These are phyloP conservation scores for Melanostoma scalare DNA, from an alignment of 2,888 invertebrate genomes.

Conservation along the genomic window DNA sequence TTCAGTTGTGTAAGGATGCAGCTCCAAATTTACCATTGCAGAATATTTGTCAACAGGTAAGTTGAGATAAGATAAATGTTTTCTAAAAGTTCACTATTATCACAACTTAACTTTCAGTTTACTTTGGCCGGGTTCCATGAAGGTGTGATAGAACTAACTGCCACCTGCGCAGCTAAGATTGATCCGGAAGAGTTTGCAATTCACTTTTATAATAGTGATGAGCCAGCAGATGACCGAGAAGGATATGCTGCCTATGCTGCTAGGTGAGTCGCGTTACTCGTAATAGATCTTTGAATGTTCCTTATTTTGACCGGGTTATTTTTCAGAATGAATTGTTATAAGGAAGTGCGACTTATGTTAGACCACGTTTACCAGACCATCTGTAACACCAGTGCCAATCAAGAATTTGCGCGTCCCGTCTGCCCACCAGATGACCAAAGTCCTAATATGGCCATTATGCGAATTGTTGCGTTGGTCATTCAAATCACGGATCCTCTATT, in stretches of 20 bases:
- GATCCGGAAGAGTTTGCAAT: constrained; percentile 94
- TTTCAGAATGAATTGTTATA: constrained; percentile 93
- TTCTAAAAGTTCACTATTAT: neutral
- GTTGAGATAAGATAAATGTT: neutral
- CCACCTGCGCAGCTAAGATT: constrained; percentile 91
- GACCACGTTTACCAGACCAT: constrained; percentile 83
- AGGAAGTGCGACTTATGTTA: constrained; percentile 91
- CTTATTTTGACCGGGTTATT: too few species aligned
- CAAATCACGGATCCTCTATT: constrained; percentile 92
- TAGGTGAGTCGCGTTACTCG: constrained; percentile 79
- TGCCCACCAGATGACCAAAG: constrained; percentile 74
- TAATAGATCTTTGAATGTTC: neutral
- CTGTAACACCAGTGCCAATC: constrained; percentile 77
- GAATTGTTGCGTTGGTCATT: constrained; percentile 87
- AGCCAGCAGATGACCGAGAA: constrained; percentile 91
- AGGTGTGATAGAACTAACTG: constrained; percentile 94
- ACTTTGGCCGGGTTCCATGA: constrained; percentile 91
- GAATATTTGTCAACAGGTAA: constrained; percentile 89
- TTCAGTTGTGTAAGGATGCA: constrained; percentile 94
- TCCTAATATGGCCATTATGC: constrained; percentile 82
- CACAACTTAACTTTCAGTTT: constrained; percentile 82
- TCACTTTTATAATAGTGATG: constrained; percentile 93
- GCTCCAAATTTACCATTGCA: constrained; percentile 93
- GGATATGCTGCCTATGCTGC: constrained; percentile 89
- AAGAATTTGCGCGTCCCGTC: constrained; percentile 74